A percentile compares a stretch with the other conserved stretches of the same genome.
These are phyloP conservation scores for Galaxias olidus DNA, from an alignment of 2,797 vertebrate species.

Conservation along the genomic window DNA sequence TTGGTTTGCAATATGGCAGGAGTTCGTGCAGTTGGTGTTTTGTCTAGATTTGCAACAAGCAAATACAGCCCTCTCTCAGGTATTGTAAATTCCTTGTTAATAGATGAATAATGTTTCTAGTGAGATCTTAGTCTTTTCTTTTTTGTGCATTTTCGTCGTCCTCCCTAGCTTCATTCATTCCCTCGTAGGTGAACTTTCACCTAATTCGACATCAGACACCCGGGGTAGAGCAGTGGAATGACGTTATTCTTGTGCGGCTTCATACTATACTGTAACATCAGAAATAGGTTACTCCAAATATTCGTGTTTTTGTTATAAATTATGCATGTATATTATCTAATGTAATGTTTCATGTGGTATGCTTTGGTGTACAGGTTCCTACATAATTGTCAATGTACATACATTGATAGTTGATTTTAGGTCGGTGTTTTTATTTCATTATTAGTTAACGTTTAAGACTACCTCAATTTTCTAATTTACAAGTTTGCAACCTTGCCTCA, in stretches of 20 bases:
- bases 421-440: too few species aligned
- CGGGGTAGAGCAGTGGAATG: neutral
- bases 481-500: neutral
- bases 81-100: conserved; percentile 7
- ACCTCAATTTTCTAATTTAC: too few species aligned
- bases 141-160: neutral
- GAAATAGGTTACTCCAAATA: too few species aligned
- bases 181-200: conserved; percentile 54
- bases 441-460: too few species aligned
- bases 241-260: neutral
- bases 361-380: too few species aligned
- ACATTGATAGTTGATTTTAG: too few species aligned
- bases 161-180: conserved; percentile 19
- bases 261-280: neutral
- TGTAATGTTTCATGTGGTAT: too few species aligned
- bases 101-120: neutral
- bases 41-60: conserved; percentile 30
- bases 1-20: conserved; percentile 38
- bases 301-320: too few species aligned
- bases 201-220: conserved; percentile 38
- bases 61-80: conserved; percentile 36
- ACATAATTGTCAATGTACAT: too few species aligned
- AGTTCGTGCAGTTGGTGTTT: conserved; percentile 27
- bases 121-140: neutral
- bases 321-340: too few species aligned